Conservation (phyloP, 2,888 invertebrate genomes). For the Thera obeliscata region DNA sequence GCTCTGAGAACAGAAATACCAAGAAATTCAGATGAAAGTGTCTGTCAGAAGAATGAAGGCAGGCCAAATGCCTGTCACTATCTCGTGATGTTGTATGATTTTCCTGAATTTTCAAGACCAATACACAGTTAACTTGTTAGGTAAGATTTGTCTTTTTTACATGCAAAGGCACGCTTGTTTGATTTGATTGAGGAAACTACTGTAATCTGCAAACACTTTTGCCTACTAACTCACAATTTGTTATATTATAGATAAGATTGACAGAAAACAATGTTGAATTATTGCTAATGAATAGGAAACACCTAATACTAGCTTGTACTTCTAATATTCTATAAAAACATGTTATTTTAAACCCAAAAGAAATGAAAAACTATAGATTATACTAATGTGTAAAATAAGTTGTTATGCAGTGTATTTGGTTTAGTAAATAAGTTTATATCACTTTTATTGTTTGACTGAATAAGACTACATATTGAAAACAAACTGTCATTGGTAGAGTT, state of each 20-base stretch:
- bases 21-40: conserved; percentile 27
- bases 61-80: conserved; percentile 34
- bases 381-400: background rate
- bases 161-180: background rate
- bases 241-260: background rate
- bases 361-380: background rate
- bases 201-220: background rate
- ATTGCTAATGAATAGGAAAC: background rate
- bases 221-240: background rate
- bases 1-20: conserved; percentile 13
- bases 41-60: conserved; percentile 28
- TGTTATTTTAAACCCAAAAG: background rate
- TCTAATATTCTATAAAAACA: background rate
- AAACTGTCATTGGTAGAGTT: background rate
- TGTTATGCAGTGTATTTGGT: background rate
- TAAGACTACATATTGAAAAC: no score
- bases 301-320: background rate
- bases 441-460: background rate
- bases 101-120: conserved; percentile 19
- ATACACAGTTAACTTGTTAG: conserved; percentile 23
- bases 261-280: background rate
- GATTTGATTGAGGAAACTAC: background rate
- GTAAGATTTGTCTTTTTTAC: background rate
- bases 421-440: background rate
- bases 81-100: conserved; percentile 16